Evolutionary conservation across 2,797 vertebrate genomes (phyloP), one percentile per base, ranked within the genome.

Genomic region (Typhlichthys subterraneus): DNA sequence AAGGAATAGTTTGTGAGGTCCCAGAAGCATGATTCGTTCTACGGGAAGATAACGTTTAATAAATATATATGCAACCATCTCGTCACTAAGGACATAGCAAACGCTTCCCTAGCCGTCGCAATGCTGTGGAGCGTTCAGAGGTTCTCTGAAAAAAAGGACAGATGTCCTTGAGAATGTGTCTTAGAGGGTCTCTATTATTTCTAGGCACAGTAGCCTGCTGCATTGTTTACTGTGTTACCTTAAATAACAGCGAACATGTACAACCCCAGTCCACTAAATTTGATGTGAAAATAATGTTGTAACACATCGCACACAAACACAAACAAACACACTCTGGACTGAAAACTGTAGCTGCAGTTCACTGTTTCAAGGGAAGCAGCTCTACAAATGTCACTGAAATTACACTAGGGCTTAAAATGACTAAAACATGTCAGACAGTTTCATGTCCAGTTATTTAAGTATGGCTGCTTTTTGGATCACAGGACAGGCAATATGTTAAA

Each of bases 21-120:
- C 65, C 51, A 65, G 62, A 53, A 85, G 87, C 88, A 91, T 91
- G 89, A 77, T 76, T 82, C 85, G 60, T 79, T 87, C 74, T 62
- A 53, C 51, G 58, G 68, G 58, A 50, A 72, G 23, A 56, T 52
- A 78, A 50, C 65, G 67, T 79, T 63, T 69, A 55, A 61, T 42
- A 4, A 23, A 23, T 4, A 23, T 23, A 23, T 23, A 67, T 64
- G 57, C 55, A 67, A 61, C 59, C 57, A 23, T 70, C 23, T 57
- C 57, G 48, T 65, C 63, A 55, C 55, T 61, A 29, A 75, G 45
- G 78, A 45, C 54, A 81, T 61, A 76, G 67, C 56, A 65, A 69
- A 71, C 47, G 49, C 54, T 66, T 76, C 69, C 68, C 46, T 70
- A 74, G 53, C 64, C 59, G 55, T 53, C 61, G 57, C 73, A 62